These are phyloP conservation scores for Meandrina meandrites DNA, from an alignment of 92 coral and sea anemone genomes.

Conservation along the genomic window DNA sequence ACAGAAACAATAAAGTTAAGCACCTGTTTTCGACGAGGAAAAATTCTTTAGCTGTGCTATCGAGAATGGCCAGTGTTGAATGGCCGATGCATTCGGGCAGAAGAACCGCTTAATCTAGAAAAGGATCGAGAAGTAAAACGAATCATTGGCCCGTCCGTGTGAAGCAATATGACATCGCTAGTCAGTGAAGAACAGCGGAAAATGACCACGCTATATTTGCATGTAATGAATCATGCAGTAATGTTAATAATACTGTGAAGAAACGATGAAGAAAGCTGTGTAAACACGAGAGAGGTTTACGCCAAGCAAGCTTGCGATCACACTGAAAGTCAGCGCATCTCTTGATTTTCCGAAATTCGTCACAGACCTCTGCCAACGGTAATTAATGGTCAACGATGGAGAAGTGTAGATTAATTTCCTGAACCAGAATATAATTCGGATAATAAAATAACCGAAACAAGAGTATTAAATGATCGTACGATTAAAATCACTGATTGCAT, in stretches of 20 bases:
- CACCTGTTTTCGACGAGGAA: neutral
- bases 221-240: neutral
- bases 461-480: too few species aligned
- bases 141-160: neutral
- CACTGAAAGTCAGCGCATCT: neutral
- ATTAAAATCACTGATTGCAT: neutral
- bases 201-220: neutral
- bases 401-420: too few species aligned
- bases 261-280: neutral
- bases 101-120: neutral
- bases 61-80: neutral
- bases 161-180: neutral
- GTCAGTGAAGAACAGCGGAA: neutral
- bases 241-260: neutral
- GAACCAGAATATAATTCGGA: neutral
- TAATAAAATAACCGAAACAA: too few species aligned
- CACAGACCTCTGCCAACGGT: neutral
- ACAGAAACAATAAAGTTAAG: neutral
- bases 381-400: neutral
- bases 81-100: neutral
- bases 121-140: neutral
- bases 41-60: neutral
- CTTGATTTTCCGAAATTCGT: neutral
- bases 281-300: neutral
- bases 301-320: neutral